phyloP scores from a whole-genome alignment of 2,888 invertebrate genomes.

The Epirrita christyi region DNA sequence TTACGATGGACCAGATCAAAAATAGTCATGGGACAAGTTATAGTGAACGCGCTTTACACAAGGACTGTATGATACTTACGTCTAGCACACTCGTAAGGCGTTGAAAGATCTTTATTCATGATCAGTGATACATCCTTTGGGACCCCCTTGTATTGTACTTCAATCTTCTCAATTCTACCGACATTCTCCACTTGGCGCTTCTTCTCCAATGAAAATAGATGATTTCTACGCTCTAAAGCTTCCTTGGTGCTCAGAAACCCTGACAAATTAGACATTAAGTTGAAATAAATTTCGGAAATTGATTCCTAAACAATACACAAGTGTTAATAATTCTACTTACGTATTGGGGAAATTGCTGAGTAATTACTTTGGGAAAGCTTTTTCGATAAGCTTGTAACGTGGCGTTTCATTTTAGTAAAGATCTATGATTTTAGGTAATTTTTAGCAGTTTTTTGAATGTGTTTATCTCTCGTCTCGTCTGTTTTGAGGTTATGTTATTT shows the following conservation, averaged over 20 bases:
- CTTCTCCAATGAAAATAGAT: conserved; percentile 91
- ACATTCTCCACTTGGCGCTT: conserved; percentile 89
- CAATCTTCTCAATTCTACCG: conserved; percentile 96
- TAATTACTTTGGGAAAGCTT: conserved; percentile 49
- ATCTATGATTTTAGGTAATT: background rate
- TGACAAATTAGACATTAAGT: conserved; percentile 42
- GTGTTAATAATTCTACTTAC: conserved; percentile 37
- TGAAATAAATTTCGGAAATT: background rate
- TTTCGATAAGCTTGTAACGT: conserved; percentile 54
- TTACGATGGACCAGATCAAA: no score
- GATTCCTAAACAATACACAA: background rate
- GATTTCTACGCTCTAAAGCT: conserved; percentile 84
- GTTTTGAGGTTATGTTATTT: conserved; percentile 44
- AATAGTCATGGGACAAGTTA: background rate
- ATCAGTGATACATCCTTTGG: conserved; percentile 90
- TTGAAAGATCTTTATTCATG: conserved; percentile 97
- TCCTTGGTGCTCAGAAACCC: conserved; percentile 80
- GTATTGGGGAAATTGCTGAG: conserved; percentile 38
- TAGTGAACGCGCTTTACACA: background rate
- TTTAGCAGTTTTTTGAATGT: conserved; percentile 1
- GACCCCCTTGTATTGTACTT: conserved; percentile 91
- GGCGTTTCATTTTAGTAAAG: conserved; percentile 60
- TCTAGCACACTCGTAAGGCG: conserved; percentile 96
- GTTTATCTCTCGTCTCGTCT: background rate
- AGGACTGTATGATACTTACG: conserved; percentile 83